A percentile compares a stretch with the other conserved stretches of the same genome.
Conservation (phyloP, 2,888 invertebrate genomes). For the Drosophila dives region DNA sequence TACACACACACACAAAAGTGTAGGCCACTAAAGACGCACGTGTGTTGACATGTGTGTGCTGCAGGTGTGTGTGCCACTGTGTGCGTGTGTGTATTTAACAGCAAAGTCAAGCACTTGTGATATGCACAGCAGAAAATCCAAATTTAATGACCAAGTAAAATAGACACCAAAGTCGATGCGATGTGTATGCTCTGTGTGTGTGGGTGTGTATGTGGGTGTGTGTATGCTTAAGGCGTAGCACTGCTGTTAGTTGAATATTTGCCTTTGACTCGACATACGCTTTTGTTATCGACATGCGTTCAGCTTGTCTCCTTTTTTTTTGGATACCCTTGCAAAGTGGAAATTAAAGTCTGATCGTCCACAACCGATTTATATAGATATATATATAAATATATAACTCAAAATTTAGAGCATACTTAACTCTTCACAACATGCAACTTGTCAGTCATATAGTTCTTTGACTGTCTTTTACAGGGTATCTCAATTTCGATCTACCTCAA, state of each 20-base stretch:
- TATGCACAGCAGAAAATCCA: slow-evolving; percentile 75
- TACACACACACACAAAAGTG: slow-evolving; percentile 44
- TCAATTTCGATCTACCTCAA: not conserved
- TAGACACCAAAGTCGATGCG: slow-evolving; percentile 63
- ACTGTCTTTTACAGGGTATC: not conserved
- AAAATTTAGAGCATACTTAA: not conserved
- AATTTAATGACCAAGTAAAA: slow-evolving; percentile 79
- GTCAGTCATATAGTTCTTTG: not conserved
- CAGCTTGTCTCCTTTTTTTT: slow-evolving; percentile 15
- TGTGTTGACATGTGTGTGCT: slow-evolving; percentile 22
- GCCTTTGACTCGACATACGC: slow-evolving; percentile 50
- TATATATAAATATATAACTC: not conserved
- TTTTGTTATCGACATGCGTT: slow-evolving; percentile 76
- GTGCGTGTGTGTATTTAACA: slow-evolving; percentile 57
- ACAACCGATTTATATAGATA: not conserved
- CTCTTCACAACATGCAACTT: not conserved
- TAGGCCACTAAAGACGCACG: slow-evolving; percentile 58
- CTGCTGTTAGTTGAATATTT: slow-evolving; percentile 76
- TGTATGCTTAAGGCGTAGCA: slow-evolving; percentile 59
- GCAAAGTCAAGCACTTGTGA: slow-evolving; percentile 73
- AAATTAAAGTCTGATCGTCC: not conserved
- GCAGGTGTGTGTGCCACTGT: slow-evolving; percentile 24
- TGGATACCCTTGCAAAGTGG: not conserved
- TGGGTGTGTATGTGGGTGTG: not conserved
- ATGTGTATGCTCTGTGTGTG: slow-evolving; percentile 17